Percentiles rank a stretch among this genome's conserved stretches.
Evolutionary conservation across 2,113 vertebrate genomes (phyloP).

Genomic region (Mesembrinibis cayennensis): DNA sequence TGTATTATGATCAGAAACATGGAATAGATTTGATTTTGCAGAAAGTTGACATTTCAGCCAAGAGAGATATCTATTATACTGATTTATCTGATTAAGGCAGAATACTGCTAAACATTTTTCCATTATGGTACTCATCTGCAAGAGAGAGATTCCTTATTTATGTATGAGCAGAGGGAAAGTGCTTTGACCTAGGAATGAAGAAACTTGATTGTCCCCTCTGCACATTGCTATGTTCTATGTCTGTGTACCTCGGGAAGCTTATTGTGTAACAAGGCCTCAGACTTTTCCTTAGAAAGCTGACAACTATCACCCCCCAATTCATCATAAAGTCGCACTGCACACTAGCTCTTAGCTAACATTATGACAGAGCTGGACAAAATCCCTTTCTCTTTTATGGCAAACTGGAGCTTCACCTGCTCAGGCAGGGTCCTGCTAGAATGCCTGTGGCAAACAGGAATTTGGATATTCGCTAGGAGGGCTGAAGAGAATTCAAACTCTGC

Average conservation of each 20-base stretch:
- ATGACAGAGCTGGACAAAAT: neutral
- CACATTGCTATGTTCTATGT: neutral
- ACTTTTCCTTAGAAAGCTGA: neutral
- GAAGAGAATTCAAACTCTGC: neutral
- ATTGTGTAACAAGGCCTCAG: neutral
- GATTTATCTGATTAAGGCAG: neutral
- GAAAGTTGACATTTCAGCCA: neutral
- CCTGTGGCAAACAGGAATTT: neutral
- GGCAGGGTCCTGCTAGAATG: neutral
- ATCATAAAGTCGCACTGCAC: neutral
- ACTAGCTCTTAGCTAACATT: neutral
- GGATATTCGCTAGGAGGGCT: neutral
- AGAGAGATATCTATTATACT: neutral
- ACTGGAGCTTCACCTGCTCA: neutral
- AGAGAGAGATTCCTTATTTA: neutral
- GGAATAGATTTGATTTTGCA: conserved; percentile 9
- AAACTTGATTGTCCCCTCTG: neutral
- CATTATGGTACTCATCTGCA: neutral
- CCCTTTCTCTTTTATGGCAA: neutral
- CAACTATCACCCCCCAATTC: neutral
- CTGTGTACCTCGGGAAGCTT: neutral
- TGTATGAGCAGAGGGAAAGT: neutral
- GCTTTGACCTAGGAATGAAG: neutral
- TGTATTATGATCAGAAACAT: neutral
- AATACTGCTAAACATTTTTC: neutral